Base-by-base conservation (phyloP, 2,888 invertebrate species). In the Macrophya annulata region DNA sequence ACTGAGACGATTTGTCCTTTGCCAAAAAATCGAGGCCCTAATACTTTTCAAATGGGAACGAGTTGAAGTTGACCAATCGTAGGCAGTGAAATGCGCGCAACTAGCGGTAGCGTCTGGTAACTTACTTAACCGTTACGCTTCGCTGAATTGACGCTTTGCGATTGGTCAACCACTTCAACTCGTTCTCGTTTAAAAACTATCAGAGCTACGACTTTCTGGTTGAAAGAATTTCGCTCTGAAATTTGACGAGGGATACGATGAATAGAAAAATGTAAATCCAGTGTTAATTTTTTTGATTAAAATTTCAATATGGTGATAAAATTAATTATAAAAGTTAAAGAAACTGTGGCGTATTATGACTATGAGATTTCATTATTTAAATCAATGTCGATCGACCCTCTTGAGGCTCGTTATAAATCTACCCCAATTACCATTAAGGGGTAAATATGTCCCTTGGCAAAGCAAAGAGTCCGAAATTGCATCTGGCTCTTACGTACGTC, bases 381-480 rank as follows among this genome's bases (percentile, higher is more conserved):
- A 90, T 90, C 90, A 90, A 89, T 89, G 89, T 88, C 89, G 88
- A 86, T 86, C 5, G 87, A 85, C 84, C 72, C 89, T 87, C 89
- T 84, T 85, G 89, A 88, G 90, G 84, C 89, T 88, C 89, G 88
- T 90, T 88, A 87, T 87, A 88, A 88, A 89, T 88, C 87, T 87
- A 87, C 87, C 85, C 89, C 90, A 89, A 90, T 90, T 90, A 90
- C 89, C 89, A 89, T 90, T 88, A 88, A 89, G 89, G 88, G 88
- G 87, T 72, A 81, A 68, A 81, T 65, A 48, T 51, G 84, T 84
- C 85, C 86, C 87, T 76, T 65, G 84, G 86, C 83, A 81, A 85
- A 82, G 87, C 86, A 84, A 88, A 88, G 89, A 89, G 89, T 85
- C 88, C 72, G 85, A 88, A 88, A 89, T 89, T 88, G 86, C 86